phyloP scores from a whole-genome alignment of 2,113 vertebrate species.

The Aepyceros melampus region DNA sequence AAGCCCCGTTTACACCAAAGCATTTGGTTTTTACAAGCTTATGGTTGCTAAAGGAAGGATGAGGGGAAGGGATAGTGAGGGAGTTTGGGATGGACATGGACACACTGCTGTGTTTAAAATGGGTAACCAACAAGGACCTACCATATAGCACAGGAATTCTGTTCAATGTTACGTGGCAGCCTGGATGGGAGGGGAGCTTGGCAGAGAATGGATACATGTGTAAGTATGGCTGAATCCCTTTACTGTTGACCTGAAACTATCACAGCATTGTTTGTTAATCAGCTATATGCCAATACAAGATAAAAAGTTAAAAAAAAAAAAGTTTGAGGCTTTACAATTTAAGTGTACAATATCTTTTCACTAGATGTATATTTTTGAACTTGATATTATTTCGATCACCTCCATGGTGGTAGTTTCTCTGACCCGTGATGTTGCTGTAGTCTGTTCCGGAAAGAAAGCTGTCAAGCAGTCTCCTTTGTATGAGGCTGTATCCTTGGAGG shows the following conservation, averaged over 20 bases:
- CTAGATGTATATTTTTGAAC: background rate
- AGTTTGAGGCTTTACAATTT: background rate
- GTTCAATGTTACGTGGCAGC: background rate
- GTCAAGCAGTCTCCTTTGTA: background rate
- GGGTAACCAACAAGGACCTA: background rate
- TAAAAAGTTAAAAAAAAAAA: background rate
- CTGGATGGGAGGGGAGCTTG: background rate
- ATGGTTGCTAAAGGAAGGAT: background rate
- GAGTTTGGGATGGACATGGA: background rate
- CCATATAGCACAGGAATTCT: background rate
- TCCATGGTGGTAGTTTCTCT: background rate
- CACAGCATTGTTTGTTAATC: background rate
- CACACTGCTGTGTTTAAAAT: background rate
- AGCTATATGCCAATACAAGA: background rate
- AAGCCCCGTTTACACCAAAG: background rate
- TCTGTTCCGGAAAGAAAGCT: too few species aligned
- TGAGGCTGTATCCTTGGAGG: accelerated
- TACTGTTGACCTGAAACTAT: background rate
- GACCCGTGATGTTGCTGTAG: background rate
- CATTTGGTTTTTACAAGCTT: background rate
- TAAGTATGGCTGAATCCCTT: background rate
- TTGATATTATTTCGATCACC: background rate
- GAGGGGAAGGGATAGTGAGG: background rate
- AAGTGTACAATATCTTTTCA: background rate
- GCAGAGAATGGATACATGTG: background rate